Percentiles rank a stretch among this genome's conserved stretches.
Conservation (phyloP, 2,797 vertebrate species). For the Sebastes umbrosus region DNA sequence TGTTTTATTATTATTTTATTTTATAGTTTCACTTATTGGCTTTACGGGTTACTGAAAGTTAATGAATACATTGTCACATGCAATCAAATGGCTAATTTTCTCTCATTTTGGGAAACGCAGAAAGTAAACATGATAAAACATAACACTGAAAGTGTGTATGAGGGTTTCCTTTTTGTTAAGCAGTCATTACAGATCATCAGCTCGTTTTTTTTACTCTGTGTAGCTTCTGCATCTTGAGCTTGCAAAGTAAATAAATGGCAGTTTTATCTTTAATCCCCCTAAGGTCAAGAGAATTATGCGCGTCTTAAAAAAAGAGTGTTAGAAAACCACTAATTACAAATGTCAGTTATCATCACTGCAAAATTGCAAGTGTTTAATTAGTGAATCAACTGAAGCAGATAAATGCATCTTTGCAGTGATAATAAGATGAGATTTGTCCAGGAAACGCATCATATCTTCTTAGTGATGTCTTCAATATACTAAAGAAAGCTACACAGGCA, state of each 20-base stretch:
- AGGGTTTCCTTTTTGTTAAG: not conserved
- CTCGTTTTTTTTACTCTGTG: not conserved
- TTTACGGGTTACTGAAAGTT: too few species aligned
- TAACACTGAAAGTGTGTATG: not conserved
- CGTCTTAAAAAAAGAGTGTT: not conserved
- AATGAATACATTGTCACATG: not conserved
- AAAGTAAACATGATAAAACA: not conserved
- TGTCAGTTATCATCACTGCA: not conserved
- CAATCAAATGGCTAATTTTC: not conserved
- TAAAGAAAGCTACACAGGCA: too few species aligned
- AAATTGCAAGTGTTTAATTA: not conserved
- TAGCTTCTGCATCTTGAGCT: not conserved
- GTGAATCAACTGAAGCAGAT: not conserved
- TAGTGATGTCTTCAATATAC: not conserved
- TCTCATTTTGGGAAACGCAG: not conserved
- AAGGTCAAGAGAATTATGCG: not conserved
- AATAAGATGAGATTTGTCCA: not conserved
- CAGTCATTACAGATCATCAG: not conserved
- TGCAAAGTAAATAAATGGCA: not conserved
- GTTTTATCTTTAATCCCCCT: not conserved
- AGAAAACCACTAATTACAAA: not conserved
- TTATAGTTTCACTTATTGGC: too few species aligned
- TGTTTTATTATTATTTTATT: too few species aligned
- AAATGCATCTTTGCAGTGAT: not conserved
- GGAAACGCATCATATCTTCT: not conserved